Evolutionary conservation across 2,113 vertebrate species (phyloP).

Genomic region (Nannobrachium achirus): DNA sequence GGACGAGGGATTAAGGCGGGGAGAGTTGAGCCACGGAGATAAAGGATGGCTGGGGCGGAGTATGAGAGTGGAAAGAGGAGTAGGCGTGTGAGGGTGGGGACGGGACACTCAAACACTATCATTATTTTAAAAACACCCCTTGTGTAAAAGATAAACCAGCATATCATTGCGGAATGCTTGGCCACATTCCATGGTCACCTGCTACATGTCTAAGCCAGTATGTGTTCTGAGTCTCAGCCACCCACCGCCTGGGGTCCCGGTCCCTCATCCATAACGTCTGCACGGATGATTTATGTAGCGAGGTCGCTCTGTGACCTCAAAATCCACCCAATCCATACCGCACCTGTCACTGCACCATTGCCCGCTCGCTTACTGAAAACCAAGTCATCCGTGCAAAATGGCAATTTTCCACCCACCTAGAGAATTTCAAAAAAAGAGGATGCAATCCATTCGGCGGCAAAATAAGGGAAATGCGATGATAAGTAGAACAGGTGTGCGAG

Average conservation of each 20-base stretch:
- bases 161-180: not conserved
- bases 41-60: not conserved
- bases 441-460: slow-evolving; percentile 44
- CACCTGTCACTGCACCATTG: slow-evolving; percentile 63
- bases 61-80: not conserved
- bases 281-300: slow-evolving; percentile 61
- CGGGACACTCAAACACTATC: not conserved
- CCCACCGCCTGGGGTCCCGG: slow-evolving; percentile 32
- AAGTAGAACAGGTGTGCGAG: slow-evolving; percentile 70
- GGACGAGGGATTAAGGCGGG: not conserved
- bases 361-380: slow-evolving; percentile 59
- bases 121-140: not conserved
- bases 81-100: not conserved
- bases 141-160: not conserved
- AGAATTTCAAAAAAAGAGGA: slow-evolving; percentile 48
- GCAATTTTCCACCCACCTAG: slow-evolving; percentile 62
- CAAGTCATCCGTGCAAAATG: slow-evolving; percentile 66
- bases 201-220: slow-evolving; percentile 7
- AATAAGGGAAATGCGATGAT: slow-evolving; percentile 37
- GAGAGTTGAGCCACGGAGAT: not conserved
- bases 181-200: not conserved
- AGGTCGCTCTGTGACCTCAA: slow-evolving; percentile 61
- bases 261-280: slow-evolving; percentile 56
- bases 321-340: slow-evolving; percentile 62
- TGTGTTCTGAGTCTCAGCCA: slow-evolving; percentile 5